phyloP scores from a whole-genome alignment of 2,797 vertebrate species.

The Sebastes hubbsi region DNA sequence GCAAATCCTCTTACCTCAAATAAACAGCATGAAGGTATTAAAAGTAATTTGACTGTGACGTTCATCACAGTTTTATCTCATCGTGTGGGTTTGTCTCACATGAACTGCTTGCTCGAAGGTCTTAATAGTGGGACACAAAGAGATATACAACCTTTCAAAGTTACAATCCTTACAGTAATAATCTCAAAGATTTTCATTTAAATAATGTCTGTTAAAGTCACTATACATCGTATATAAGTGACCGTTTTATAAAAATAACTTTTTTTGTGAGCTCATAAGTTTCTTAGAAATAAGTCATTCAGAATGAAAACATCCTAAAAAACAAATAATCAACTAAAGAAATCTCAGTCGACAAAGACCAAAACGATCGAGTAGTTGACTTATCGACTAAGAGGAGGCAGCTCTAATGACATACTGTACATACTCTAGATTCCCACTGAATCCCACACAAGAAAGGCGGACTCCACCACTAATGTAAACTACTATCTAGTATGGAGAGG shows the following conservation, averaged over 20 bases:
- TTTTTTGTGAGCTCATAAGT: no score
- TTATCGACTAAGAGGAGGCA: no score
- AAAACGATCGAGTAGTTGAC: no score
- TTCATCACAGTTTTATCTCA: neutral
- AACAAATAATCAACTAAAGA: no score
- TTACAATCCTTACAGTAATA: neutral
- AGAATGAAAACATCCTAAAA: no score
- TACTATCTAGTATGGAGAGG: neutral
- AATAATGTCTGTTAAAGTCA: neutral
- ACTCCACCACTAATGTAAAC: neutral
- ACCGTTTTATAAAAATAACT: no score
- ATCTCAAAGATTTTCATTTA: neutral
- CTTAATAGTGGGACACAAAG: neutral
- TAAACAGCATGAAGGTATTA: neutral
- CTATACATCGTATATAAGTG: neutral
- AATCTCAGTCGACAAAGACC: no score
- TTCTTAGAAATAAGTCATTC: no score
- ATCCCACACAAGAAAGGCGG: no score
- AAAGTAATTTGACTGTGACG: neutral
- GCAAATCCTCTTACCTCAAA: neutral
- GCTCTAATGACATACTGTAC: no score
- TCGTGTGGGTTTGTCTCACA: neutral
- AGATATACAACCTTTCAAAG: neutral
- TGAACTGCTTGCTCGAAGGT: neutral
- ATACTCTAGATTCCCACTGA: no score